Conservation (phyloP, 2,888 invertebrate species). For the Noctua comes region DNA sequence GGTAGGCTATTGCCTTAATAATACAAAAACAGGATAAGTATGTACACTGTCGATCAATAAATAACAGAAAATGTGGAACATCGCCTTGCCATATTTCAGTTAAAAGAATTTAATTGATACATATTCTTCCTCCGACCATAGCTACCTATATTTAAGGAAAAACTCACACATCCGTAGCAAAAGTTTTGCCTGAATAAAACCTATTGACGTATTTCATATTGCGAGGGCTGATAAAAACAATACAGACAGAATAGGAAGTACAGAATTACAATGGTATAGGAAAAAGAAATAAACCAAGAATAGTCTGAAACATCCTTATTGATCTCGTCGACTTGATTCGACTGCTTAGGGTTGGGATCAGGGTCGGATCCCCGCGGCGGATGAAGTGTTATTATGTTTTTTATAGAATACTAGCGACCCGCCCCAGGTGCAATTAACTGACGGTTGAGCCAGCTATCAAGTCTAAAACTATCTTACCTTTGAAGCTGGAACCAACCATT, state of each 20-base stretch:
- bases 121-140: background rate
- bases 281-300: background rate
- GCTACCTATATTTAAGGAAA: background rate
- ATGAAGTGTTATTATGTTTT: background rate
- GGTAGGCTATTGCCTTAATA: too few relatives aligned
- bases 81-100: background rate
- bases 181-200: background rate
- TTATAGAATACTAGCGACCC: background rate
- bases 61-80: background rate
- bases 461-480: background rate
- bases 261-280: background rate
- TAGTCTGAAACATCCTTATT: slow-evolving; percentile 1
- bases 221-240: background rate
- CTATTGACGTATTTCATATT: background rate
- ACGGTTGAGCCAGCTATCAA: background rate
- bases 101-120: too few relatives aligned
- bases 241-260: background rate
- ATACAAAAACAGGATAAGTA: background rate
- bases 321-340: slow-evolving; percentile 9
- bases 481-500: background rate
- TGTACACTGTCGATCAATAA: background rate
- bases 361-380: background rate
- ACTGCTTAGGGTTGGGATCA: background rate
- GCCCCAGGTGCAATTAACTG: background rate
- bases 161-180: background rate